Evolutionary conservation across 2,113 vertebrate genomes (phyloP), one percentile per base, ranked within the genome.

Genomic region (Tachysurus vachellii): DNA sequence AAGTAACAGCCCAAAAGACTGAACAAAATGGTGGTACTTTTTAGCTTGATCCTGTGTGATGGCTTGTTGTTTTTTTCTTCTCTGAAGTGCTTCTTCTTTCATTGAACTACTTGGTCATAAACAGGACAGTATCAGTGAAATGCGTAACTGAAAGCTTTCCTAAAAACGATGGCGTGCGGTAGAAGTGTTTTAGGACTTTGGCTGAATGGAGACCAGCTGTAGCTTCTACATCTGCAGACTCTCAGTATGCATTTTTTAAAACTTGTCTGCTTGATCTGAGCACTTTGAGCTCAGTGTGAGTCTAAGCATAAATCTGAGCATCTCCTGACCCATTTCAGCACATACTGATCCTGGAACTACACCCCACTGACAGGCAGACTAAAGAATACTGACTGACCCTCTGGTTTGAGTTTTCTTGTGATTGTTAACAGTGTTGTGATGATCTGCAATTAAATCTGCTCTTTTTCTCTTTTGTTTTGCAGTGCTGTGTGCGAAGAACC

Each of bases 401-500:
- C 28, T 26, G 62, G 5, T 19, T 57, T 70, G 10, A 21, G 26
- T 64, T 84, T 83, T 36, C 14, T 56, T 23, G 23, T 26, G 17
- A 26, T n/a, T 56, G 9, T n/a, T 80, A 36, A 36, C 14, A 36
- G 53, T 21, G 31, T 44, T 44, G 8, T 31, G 13, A 11, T 85
- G 82, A 57, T 57, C 64, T 62, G 42, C 23, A 11, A 75, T 82
- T n/a, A 70, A 47, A 4, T 36, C 36, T 31, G 26, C 75, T 73
- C 31, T 64, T 3, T 88, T 44, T 92, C 83, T 91, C 66, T 91
- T 80, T 71, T 93, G 92, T 92, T 59, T 86, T 97, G 80, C 95
- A 99, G 98, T 99, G 91, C 96, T 99, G 89, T 99, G 98, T 92
- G 98, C 98, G 93, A 99, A 99, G 95, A 99, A 99, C 93, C 96